Percentiles rank a stretch among this genome's conserved stretches.
Conservation (phyloP, 2,888 invertebrate species). For the Drosophila austrosaltans region DNA sequence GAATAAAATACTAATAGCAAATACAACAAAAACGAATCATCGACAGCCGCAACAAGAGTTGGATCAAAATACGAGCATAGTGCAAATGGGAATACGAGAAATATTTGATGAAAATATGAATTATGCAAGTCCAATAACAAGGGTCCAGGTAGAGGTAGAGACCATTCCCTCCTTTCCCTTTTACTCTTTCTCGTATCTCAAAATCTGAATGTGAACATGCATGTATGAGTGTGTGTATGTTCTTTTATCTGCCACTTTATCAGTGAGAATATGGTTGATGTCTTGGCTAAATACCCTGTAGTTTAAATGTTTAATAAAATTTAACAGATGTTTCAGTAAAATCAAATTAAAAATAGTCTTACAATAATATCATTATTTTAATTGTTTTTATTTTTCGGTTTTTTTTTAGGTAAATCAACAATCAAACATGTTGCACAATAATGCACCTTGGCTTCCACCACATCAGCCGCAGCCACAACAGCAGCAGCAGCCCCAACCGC, state of each 20-base stretch:
- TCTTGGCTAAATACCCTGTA: not conserved
- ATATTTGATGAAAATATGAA: conserved; percentile 2
- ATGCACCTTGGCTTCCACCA: conserved; percentile 70
- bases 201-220: not conserved
- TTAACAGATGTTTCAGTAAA: no score
- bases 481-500: conserved; percentile 35
- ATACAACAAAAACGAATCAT: not conserved
- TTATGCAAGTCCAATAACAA: conserved; percentile 19
- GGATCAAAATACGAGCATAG: not conserved
- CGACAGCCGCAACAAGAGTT: no score
- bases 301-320: no score
- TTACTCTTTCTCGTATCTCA: not conserved
- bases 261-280: not conserved
- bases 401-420: conserved; percentile 41
- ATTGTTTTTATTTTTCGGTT: not conserved
- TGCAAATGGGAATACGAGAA: conserved; percentile 1
- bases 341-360: no score
- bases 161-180: not conserved
- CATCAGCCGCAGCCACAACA: conserved; percentile 45
- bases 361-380: not conserved
- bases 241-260: not conserved
- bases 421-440: conserved; percentile 72
- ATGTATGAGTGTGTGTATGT: not conserved
- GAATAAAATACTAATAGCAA: conserved; percentile 8
- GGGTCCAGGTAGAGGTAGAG: conserved; percentile 10